Percentiles rank a stretch among this genome's conserved stretches.
These are phyloP conservation scores for Ellobius talpinus DNA, from an alignment of 2,113 vertebrate species.

Conservation along the genomic window DNA sequence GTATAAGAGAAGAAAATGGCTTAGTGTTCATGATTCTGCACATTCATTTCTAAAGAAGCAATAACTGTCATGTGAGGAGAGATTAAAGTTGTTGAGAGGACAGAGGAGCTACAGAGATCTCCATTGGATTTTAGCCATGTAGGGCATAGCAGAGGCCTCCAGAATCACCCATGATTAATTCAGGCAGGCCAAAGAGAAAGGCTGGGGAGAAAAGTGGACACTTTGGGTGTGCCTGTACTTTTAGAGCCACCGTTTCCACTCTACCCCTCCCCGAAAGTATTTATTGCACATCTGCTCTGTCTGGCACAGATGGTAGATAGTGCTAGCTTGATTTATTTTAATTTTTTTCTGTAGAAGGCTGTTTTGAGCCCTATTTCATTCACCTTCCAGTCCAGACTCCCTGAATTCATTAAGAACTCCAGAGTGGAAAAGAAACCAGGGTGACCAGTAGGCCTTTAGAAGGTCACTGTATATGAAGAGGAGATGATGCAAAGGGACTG, in stretches of 20 bases:
- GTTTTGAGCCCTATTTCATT: slow-evolving; percentile 54
- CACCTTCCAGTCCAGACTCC: slow-evolving; percentile 10
- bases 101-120: slow-evolving; percentile 17
- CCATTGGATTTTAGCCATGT: slow-evolving; percentile 31
- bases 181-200: slow-evolving; percentile 41
- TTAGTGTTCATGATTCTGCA: slow-evolving; percentile 63
- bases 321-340: slow-evolving; percentile 57
- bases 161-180: neutral
- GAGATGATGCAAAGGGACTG: neutral
- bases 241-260: neutral
- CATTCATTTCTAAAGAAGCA: slow-evolving; percentile 81
- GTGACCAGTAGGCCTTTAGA: slow-evolving; percentile 33
- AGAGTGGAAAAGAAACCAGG: slow-evolving; percentile 68
- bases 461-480: slow-evolving; percentile 56
- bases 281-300: slow-evolving; percentile 81
- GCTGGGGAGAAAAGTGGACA: slow-evolving; percentile 39
- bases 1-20: slow-evolving; percentile 75
- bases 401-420: slow-evolving; percentile 53
- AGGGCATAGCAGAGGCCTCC: slow-evolving; percentile 17
- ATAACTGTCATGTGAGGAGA: slow-evolving; percentile 69
- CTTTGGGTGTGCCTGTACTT: slow-evolving; percentile 10
- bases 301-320: slow-evolving; percentile 74
- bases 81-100: slow-evolving; percentile 49
- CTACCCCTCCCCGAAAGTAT: slow-evolving; percentile 71
- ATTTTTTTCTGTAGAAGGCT: slow-evolving; percentile 65